Evolutionary conservation across 1,140 invertebrate genomes (phyloP), one percentile per base, ranked within the genome.

Genomic region (Contarinia nasturtii): DNA sequence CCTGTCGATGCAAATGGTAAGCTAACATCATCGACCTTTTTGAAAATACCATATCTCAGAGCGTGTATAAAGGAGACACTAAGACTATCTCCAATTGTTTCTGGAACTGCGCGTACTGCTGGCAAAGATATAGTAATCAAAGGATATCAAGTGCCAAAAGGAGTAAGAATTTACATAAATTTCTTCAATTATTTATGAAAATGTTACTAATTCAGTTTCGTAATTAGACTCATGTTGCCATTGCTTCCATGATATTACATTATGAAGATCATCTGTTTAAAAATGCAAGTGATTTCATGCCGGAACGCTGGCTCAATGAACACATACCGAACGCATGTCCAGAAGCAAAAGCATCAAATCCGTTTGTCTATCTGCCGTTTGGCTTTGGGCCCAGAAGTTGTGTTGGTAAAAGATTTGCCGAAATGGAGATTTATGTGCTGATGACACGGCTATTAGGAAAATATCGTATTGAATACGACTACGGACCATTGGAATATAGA

Each of bases 351-450:
- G 64, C 68, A 7, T 57, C 67, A 2, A 27, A 27, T 27, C 71
- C 74, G 0, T 77, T 76, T 46, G 67, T 69, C 7, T 70, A 65
- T 50, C 57, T 64, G 33, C 73, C 74, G 0, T 80, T 80, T 52
- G 76, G 77, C 0, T 75, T 73, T 45, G 77, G 27, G 44, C 71
- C 72, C 47, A 11, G 62, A 17, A 58, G 61, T 38, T 76, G 73
- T 50, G 65, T 73, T 34, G 73, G 73, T 12, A 71, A 75, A 50
- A 64, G 82, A 46, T 73, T 86, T 52, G 82, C 81, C 2, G 75
- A 81, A 56, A 66, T 82, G 54, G 78, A 82, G 57, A 56, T 84
- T 44, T 72, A 79, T 56, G 66, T 79, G 19, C 70, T 75, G 34
- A 48, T 80, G 4, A 59, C 72, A n/a, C 70, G 74, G 54, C 58